These are phyloP conservation scores for Hydroisotoma schaefferi DNA, from an alignment of 2,888 invertebrate genomes.

Conservation along the genomic window DNA sequence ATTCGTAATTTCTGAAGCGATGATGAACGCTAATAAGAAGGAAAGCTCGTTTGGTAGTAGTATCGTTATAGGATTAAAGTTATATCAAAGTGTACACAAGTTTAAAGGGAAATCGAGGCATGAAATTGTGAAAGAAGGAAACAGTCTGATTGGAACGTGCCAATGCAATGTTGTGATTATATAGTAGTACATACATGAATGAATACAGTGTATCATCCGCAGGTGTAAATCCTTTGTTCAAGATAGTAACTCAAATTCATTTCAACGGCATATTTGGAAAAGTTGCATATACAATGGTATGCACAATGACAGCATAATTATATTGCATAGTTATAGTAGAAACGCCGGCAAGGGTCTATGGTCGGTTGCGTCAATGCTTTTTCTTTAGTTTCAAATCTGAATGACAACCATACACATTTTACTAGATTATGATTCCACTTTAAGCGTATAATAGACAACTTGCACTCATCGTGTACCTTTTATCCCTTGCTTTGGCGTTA, in stretches of 20 bases:
- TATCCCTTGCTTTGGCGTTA: conserved; percentile 12
- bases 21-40: background rate
- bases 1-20: conserved; percentile 2
- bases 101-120: background rate
- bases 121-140: conserved; percentile 4
- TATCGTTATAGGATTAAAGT: background rate
- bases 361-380: background rate
- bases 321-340: no score
- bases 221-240: no score
- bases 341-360: no score
- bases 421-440: conserved; percentile 33
- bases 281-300: no score
- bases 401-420: conserved; percentile 2
- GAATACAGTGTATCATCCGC: no score
- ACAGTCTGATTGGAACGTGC: conserved; percentile 8
- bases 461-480: conserved; percentile 6
- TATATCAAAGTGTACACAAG: background rate
- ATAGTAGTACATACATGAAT: no score
- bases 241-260: no score
- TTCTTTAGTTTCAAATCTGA: conserved; percentile 3
- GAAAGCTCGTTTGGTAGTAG: no score
- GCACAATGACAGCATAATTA: no score
- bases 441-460: conserved; percentile 27
- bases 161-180: no score
- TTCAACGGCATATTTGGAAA: no score